phyloP scores from a whole-genome alignment of 2,888 invertebrate species.

The Dichetophora obliterata region DNA sequence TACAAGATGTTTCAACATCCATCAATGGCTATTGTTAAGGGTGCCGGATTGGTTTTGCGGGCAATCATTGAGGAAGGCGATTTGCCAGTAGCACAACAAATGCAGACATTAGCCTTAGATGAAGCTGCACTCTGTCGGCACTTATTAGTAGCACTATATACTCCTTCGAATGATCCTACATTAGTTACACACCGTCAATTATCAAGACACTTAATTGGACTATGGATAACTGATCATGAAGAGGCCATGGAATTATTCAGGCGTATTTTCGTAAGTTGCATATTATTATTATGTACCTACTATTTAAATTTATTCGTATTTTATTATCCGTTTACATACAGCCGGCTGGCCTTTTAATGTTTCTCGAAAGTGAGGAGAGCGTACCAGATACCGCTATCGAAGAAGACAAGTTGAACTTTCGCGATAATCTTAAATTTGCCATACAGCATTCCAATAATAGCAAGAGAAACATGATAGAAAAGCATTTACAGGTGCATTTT shows the following conservation, averaged over 20 bases:
- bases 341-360: slow-evolving; percentile 93
- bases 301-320: background rate
- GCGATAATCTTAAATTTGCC: slow-evolving; percentile 96
- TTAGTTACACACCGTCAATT: slow-evolving; percentile 90
- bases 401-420: slow-evolving; percentile 79
- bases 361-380: slow-evolving; percentile 87
- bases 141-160: slow-evolving; percentile 90
- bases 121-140: slow-evolving; percentile 97
- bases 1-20: slow-evolving; percentile 90
- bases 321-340: slow-evolving; percentile 61
- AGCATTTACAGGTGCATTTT: slow-evolving; percentile 79
- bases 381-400: slow-evolving; percentile 77
- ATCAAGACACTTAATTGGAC: slow-evolving; percentile 91
- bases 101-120: slow-evolving; percentile 95
- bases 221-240: slow-evolving; percentile 96
- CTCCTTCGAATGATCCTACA: slow-evolving; percentile 82
- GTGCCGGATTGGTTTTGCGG: slow-evolving; percentile 96
- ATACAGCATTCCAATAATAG: slow-evolving; percentile 81
- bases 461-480: slow-evolving; percentile 82
- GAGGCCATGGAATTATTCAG: slow-evolving; percentile 88
- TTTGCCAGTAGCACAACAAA: slow-evolving; percentile 88
- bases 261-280: slow-evolving; percentile 83
- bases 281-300: background rate
- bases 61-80: slow-evolving; percentile 98
- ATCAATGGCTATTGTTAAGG: slow-evolving; percentile 97